Evolutionary conservation across 2,113 vertebrate genomes (phyloP), one percentile per base, ranked within the genome.

Genomic region (Raphicerus campestris): DNA sequence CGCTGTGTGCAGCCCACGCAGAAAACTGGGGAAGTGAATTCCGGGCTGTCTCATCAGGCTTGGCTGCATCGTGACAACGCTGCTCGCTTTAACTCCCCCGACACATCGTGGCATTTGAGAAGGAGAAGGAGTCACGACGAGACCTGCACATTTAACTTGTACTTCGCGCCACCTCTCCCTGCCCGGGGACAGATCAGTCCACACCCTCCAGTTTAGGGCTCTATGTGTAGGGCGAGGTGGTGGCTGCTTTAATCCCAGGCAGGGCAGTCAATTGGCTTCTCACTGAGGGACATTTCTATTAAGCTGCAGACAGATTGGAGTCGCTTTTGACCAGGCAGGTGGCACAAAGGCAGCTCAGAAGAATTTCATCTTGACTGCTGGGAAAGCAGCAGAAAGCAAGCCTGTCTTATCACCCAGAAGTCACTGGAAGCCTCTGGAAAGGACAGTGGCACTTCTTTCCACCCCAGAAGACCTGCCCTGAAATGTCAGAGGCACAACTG

Each of bases 1-100:
- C 2, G 63, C 97, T 96, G 97, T 92, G 90, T 86, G 78, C 97
- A 97, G 85, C 97, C 98, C 97, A 97, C 96, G 49, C 97, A 97
- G 95, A 96, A 96, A 94, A 94, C 90, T 85, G 86, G 85, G 86
- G 70, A 94, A 95, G 81, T 96, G 96, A 97, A 97, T 97, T 94
- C 94, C n/a, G 56, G 93, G 95, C 97, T 96, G 85, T 96, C 89
- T 95, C 87, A 97, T 96, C 96, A 96, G 96, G 94, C 92, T 88
- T 51, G 93, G 61, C 93, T 78, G 96, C 93, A 78, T 96, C 88
- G 55, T 98, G 96, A 97, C 96, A 97, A 90, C 0, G 58, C 87
- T 96, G 96, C 95, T 97, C 32, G 35, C 97, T 96, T 98, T 91
- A 95, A 95, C 96, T 95, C 89, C 75, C 81, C 85, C 70, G 77